These are phyloP conservation scores for Phyllotis vaccarum DNA, from an alignment of 2,797 vertebrate genomes.

Conservation along the genomic window DNA sequence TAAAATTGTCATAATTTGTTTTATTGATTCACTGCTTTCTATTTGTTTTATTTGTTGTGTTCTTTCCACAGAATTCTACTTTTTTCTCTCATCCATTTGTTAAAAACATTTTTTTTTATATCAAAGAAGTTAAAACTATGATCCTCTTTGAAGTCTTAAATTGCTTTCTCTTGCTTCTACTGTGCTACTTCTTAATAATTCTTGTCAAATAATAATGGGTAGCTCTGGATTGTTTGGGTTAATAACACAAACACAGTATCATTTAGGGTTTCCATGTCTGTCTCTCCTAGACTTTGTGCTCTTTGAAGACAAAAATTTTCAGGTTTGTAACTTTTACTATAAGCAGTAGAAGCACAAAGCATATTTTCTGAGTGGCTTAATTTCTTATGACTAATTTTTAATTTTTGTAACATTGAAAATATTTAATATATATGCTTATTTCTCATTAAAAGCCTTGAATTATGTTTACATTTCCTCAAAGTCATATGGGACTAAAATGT, in stretches of 20 bases:
- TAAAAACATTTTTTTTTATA: neutral
- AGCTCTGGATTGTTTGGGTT: neutral
- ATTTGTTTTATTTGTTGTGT: neutral
- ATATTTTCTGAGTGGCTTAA: constrained; percentile 30
- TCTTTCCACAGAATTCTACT: neutral
- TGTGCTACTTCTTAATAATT: neutral
- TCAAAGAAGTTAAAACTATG: neutral
- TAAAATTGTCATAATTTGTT: neutral
- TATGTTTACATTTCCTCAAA: constrained; percentile 24
- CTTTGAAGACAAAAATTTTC: constrained; percentile 39
- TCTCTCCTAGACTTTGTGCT: constrained; percentile 1
- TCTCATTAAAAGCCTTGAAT: neutral
- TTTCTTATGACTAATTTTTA: constrained; percentile 13
- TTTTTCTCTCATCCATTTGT: accelerated
- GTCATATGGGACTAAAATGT: neutral
- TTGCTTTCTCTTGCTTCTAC: neutral
- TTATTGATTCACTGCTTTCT: neutral
- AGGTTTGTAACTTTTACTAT: constrained; percentile 33
- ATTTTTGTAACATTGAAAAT: constrained; percentile 10
- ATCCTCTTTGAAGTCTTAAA: neutral
- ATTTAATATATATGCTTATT: neutral
- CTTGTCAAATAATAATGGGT: neutral
- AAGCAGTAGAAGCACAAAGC: neutral
- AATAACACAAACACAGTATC: neutral
- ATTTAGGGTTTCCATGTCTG: neutral